These are phyloP conservation scores for Pararge aegeria DNA, from an alignment of 1,140 invertebrate genomes.

Conservation along the genomic window DNA sequence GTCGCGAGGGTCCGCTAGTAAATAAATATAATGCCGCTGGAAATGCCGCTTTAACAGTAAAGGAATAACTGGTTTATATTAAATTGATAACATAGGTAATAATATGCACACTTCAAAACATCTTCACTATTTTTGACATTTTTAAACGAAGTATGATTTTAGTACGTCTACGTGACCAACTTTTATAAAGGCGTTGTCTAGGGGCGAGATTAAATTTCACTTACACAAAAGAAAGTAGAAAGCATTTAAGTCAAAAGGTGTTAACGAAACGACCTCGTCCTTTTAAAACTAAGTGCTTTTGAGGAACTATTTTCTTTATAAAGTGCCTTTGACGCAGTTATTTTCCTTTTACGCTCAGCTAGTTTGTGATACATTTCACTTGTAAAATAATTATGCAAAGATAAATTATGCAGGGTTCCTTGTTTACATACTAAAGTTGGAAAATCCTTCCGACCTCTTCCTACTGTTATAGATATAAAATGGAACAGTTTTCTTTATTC, in stretches of 20 bases:
- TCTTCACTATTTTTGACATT: no score
- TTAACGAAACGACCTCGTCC: constrained; percentile 14
- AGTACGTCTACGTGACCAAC: constrained; percentile 1
- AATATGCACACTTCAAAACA: no score
- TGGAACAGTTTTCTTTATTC: background rate
- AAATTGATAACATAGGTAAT: no score
- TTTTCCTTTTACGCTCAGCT: background rate
- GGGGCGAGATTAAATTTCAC: constrained; percentile 16
- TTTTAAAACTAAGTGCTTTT: constrained; percentile 36
- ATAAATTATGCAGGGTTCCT: background rate
- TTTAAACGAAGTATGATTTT: background rate
- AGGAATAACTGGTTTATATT: no score
- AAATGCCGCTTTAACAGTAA: no score
- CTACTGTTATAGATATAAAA: background rate
- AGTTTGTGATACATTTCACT: background rate
- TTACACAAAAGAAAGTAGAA: constrained; percentile 15
- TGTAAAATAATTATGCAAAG: background rate
- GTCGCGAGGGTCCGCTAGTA: no score
- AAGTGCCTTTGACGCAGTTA: constrained; percentile 25
- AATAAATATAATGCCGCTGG: no score
- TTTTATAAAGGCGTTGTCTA: background rate
- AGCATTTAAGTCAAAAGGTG: constrained; percentile 21
- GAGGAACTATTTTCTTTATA: constrained; percentile 39
- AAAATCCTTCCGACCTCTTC: background rate
- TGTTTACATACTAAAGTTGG: background rate